These are phyloP conservation scores for Toxotes chatareus DNA, from an alignment of 2,113 vertebrate species.

Conservation along the genomic window DNA sequence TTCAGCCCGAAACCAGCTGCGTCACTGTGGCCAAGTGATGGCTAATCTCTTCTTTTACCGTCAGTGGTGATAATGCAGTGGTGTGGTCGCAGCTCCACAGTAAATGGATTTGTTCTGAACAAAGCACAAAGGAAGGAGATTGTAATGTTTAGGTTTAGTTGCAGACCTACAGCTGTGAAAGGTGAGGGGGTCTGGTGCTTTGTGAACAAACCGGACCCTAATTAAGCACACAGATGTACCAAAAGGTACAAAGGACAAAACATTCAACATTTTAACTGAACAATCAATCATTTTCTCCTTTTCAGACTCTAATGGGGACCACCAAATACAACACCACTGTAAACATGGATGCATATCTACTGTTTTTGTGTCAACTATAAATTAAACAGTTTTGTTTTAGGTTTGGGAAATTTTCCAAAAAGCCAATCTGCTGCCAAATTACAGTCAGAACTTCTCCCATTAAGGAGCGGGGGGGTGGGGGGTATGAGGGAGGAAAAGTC, in stretches of 20 bases:
- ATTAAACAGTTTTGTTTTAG: constrained; percentile 1
- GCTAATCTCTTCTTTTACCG: neutral
- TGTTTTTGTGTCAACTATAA: neutral
- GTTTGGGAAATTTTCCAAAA: neutral
- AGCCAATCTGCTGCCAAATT: neutral
- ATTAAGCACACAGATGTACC: too few relatives aligned
- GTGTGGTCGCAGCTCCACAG: neutral
- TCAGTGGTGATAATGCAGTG: neutral
- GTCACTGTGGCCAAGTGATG: neutral
- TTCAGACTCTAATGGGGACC: neutral
- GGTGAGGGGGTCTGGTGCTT: neutral
- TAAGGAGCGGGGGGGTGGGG: neutral
- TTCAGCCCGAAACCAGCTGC: constrained; percentile 1
- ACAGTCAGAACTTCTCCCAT: neutral
- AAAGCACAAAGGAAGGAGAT: neutral
- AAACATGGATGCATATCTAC: constrained; percentile 3
- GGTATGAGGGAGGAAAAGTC: neutral
- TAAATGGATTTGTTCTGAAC: neutral
- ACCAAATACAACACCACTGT: neutral
- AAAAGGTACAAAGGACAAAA: too few relatives aligned
- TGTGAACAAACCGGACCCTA: constrained; percentile 2
- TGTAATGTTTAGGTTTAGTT: neutral
- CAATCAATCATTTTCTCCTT: constrained; percentile 3
- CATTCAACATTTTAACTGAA: neutral
- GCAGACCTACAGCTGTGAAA: neutral